Conservation (phyloP, 2,888 invertebrate species). For the Cryptocheilus praepositus region DNA sequence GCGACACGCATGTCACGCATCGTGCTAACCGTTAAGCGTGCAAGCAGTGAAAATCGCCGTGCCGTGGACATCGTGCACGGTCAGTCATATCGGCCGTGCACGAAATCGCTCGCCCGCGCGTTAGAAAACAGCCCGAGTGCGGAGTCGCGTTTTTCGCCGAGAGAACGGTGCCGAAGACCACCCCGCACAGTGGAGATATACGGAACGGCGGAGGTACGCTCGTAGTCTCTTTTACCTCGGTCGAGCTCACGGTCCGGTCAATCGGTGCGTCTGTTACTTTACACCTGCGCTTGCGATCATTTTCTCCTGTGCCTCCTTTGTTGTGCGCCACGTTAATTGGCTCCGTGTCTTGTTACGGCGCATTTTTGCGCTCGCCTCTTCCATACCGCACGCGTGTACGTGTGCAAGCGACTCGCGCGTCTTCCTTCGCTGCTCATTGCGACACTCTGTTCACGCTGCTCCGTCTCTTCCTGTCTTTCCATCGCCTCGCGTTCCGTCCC, state of each 20-base stretch:
- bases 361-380: not conserved
- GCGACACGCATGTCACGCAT: slow-evolving; percentile 59
- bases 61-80: too few relatives aligned
- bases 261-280: too few relatives aligned
- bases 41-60: slow-evolving; percentile 16
- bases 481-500: too few relatives aligned
- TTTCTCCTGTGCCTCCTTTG: not conserved
- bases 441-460: too few relatives aligned
- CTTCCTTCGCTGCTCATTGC: not conserved
- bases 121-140: too few relatives aligned
- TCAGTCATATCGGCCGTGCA: not conserved
- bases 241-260: too few relatives aligned
- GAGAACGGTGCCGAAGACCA: too few relatives aligned
- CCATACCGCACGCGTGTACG: not conserved
- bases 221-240: not conserved
- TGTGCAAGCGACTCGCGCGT: not conserved
- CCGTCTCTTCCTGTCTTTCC: too few relatives aligned
- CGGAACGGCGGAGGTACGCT: too few relatives aligned
- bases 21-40: slow-evolving; percentile 47
- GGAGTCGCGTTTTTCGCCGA: not conserved
- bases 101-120: not conserved
- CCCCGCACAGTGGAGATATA: too few relatives aligned
- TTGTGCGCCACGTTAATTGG: too few relatives aligned
- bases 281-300: not conserved
- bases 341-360: too few relatives aligned